A percentile compares a stretch with the other conserved stretches of the same genome.
Conservation (phyloP, 2,113 vertebrate genomes). For the Pandion haliaetus region DNA sequence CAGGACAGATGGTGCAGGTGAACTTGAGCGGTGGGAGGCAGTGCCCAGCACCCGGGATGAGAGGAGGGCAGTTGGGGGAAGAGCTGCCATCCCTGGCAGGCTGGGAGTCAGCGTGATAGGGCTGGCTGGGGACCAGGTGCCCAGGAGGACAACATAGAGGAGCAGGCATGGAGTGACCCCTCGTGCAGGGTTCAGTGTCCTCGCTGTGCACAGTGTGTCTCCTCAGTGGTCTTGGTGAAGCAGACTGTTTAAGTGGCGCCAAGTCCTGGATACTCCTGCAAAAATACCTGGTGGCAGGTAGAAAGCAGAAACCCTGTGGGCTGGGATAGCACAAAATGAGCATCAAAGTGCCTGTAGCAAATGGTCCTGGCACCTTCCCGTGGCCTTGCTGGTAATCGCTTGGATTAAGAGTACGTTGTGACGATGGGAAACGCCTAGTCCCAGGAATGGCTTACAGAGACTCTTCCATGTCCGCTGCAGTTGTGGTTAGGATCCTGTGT, state of each 20-base stretch:
- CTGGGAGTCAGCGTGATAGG: background rate
- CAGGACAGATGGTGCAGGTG: background rate
- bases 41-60: background rate
- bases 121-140: background rate
- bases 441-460: background rate
- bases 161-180: background rate
- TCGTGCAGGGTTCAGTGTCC: rapidly evolving
- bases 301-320: background rate
- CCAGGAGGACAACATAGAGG: rapidly evolving
- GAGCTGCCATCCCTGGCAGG: background rate
- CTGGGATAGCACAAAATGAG: background rate
- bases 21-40: background rate
- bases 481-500: background rate
- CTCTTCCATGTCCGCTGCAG: background rate
- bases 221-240: rapidly evolving
- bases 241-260: background rate
- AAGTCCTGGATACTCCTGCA: background rate
- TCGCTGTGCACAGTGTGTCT: rapidly evolving
- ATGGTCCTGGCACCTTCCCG: background rate
- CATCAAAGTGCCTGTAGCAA: background rate
- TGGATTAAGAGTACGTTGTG: background rate
- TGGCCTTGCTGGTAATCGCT: background rate
- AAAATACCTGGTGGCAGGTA: background rate
- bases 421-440: background rate
- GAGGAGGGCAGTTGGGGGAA: background rate